Conservation (phyloP, 2,113 vertebrate genomes). For the Rhegmatorhina hoffmannsi region DNA sequence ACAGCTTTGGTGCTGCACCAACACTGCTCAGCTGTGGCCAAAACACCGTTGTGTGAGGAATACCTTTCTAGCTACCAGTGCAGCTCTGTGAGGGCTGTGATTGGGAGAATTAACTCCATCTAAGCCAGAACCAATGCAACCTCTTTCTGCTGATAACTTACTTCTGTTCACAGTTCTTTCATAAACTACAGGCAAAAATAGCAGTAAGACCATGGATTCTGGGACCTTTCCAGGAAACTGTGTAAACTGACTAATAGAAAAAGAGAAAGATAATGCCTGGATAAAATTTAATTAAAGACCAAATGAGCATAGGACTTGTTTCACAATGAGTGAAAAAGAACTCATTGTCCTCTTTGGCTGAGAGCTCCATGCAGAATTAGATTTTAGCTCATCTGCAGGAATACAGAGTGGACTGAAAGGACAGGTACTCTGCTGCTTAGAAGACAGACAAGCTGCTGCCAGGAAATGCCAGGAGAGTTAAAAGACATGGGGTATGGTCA, state of each 20-base stretch:
- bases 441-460: neutral
- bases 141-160: neutral
- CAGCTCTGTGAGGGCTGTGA: neutral
- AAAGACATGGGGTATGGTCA: neutral
- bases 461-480: neutral
- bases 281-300: neutral
- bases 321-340: neutral
- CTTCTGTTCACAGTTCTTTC: neutral
- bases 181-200: neutral
- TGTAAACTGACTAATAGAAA: neutral
- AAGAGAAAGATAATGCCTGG: neutral
- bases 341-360: neutral
- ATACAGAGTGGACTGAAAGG: neutral
- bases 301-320: neutral
- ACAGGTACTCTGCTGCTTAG: neutral
- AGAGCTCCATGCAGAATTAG: neutral
- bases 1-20: neutral
- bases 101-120: neutral
- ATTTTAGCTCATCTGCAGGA: neutral
- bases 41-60: neutral
- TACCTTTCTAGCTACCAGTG: neutral
- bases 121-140: neutral
- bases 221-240: neutral
- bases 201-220: neutral
- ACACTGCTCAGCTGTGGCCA: neutral